These are phyloP conservation scores for Lithophane leautieri DNA, from an alignment of 2,888 invertebrate genomes.

Conservation along the genomic window DNA sequence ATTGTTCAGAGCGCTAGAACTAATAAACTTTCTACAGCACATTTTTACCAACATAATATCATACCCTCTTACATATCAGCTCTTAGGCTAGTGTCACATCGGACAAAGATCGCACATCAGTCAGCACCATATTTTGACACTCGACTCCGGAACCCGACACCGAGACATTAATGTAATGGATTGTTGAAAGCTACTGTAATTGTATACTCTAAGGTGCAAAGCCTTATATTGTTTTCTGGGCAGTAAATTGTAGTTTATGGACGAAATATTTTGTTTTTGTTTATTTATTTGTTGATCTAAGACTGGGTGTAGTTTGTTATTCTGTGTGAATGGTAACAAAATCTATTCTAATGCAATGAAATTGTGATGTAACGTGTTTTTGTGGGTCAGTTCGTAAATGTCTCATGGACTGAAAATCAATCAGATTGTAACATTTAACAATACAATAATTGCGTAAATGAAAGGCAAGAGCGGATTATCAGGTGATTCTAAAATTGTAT, in stretches of 20 bases:
- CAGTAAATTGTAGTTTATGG: constrained; percentile 33
- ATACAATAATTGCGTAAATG: background rate
- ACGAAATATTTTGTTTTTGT: constrained; percentile 16
- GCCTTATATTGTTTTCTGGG: constrained; percentile 25
- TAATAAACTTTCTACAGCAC: background rate
- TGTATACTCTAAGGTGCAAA: background rate
- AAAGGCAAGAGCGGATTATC: background rate
- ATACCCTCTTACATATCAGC: too few species aligned
- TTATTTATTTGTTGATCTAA: constrained; percentile 27
- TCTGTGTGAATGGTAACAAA: constrained; percentile 10
- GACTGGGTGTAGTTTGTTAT: constrained; percentile 19
- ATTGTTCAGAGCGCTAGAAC: too few species aligned
- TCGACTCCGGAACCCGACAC: constrained; percentile 27
- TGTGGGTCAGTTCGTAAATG: background rate
- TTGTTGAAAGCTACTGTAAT: constrained; percentile 8
- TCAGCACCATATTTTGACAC: constrained; percentile 19
- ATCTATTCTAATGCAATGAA: constrained; percentile 10
- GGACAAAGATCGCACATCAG: constrained; percentile 12
- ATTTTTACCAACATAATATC: background rate
- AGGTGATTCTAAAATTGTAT: background rate
- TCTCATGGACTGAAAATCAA: background rate
- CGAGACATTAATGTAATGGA: constrained; percentile 52
- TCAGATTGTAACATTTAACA: background rate
- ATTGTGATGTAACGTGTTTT: constrained; percentile 11
- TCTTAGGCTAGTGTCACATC: constrained; percentile 2